These are phyloP conservation scores for Muricea muricata DNA, from an alignment of 92 coral and sea anemone species.

Conservation along the genomic window DNA sequence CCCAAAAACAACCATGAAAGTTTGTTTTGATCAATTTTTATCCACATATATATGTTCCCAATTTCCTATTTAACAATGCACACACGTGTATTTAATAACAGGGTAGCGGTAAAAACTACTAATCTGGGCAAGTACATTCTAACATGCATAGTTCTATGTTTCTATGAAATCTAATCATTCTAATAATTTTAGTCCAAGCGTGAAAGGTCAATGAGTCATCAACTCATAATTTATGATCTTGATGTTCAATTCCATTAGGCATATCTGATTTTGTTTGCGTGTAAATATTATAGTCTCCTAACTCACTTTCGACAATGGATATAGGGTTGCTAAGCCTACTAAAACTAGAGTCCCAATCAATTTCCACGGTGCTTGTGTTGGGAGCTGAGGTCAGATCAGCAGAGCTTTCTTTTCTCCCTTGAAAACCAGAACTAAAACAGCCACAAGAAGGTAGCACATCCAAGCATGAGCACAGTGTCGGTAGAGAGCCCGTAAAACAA, in stretches of 20 bases:
- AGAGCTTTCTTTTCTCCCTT: neutral
- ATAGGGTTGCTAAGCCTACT: conserved; percentile 26
- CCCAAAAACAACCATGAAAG: too few species aligned
- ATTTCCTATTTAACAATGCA: too few species aligned
- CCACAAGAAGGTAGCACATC: neutral
- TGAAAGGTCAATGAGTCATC: neutral
- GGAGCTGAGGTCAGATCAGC: neutral
- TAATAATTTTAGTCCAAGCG: too few species aligned
- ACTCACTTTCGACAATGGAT: conserved; percentile 6
- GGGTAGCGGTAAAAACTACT: too few species aligned
- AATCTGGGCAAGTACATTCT: too few species aligned
- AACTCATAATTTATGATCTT: neutral
- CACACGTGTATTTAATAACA: too few species aligned
- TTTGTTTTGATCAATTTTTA: too few species aligned
- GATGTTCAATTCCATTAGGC: neutral
- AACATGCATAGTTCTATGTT: too few species aligned
- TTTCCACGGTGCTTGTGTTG: neutral
- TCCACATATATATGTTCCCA: too few species aligned
- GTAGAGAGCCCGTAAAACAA: neutral
- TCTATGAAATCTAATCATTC: neutral
- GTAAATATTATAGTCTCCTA: too few species aligned
- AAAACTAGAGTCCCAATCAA: conserved; percentile 42
- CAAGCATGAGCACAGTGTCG: neutral
- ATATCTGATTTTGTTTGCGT: neutral
- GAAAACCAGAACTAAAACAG: neutral